Percentiles rank a stretch among this genome's conserved stretches.
phyloP scores from a whole-genome alignment of 1,140 invertebrate genomes.

The Drosophila arizonae region DNA sequence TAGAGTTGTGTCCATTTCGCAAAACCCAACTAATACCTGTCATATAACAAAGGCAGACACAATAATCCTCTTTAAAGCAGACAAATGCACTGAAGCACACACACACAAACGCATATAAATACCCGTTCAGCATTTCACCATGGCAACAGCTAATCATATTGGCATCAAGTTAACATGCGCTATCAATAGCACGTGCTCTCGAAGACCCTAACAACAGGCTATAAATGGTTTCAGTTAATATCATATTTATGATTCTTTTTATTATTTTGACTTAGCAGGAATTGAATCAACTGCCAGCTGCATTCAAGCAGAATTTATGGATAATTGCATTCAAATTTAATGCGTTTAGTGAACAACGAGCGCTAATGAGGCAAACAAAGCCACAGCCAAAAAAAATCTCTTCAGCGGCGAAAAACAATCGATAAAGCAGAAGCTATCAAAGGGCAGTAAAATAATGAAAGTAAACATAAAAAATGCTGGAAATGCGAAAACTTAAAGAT shows the following conservation, averaged over 20 bases:
- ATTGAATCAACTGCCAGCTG: constrained; percentile 11
- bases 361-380: constrained; percentile 21
- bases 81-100: not conserved
- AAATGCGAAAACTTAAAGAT: not conserved
- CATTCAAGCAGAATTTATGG: constrained; percentile 54
- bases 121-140: not conserved
- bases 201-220: constrained; percentile 34
- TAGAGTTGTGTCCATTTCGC: not conserved
- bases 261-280: constrained; percentile 35
- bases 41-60: constrained; percentile 12
- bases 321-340: constrained; percentile 62
- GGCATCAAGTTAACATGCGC: constrained; percentile 11
- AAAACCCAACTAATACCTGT: not conserved
- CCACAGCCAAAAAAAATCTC: constrained; percentile 1
- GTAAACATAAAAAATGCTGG: not conserved
- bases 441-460: no score
- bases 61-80: not conserved
- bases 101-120: not conserved
- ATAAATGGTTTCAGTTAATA: constrained; percentile 64
- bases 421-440: constrained; percentile 22
- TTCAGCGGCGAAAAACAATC: constrained; percentile 2
- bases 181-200: constrained; percentile 51
- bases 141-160: constrained; percentile 23
- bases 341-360: constrained; percentile 26
- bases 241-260: constrained; percentile 49